These are phyloP conservation scores for Tipula confusa DNA, from an alignment of 2,888 invertebrate genomes.

Conservation along the genomic window DNA sequence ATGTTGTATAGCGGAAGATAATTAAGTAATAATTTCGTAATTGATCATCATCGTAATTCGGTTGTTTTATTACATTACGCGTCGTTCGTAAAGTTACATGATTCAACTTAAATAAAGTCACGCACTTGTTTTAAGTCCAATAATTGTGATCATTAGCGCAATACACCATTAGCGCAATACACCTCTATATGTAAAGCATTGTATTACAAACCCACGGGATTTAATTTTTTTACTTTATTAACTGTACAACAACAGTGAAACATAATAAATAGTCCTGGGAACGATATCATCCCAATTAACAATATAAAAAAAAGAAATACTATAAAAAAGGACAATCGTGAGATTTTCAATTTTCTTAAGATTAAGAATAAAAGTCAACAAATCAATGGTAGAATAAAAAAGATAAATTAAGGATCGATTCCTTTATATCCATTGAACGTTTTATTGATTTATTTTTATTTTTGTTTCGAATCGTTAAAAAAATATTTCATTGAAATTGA, in stretches of 20 bases:
- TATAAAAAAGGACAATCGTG: slow-evolving; percentile 5
- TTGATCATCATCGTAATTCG: not conserved
- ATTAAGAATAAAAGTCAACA: slow-evolving; percentile 20
- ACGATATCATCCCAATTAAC: not conserved
- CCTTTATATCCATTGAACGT: not conserved
- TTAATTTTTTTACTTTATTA: not conserved
- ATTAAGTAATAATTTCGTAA: not conserved
- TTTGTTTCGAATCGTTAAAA: not conserved
- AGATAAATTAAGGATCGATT: not conserved
- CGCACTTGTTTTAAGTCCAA: not conserved
- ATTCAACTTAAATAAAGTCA: not conserved
- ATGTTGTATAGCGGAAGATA: not conserved
- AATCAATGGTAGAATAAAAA: not conserved
- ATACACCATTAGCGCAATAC: too few species aligned
- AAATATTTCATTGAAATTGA: not conserved
- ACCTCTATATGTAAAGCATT: not conserved
- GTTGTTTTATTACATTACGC: not conserved
- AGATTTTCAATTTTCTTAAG: not conserved
- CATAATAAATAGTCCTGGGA: not conserved
- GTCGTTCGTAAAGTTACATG: too few species aligned
- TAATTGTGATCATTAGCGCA: not conserved
- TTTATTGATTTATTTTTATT: not conserved
- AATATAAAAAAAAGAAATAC: not conserved
- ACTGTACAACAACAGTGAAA: not conserved
- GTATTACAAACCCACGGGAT: not conserved